These are phyloP conservation scores for Ectropis grisescens DNA, from an alignment of 1,140 invertebrate species.

Conservation along the genomic window DNA sequence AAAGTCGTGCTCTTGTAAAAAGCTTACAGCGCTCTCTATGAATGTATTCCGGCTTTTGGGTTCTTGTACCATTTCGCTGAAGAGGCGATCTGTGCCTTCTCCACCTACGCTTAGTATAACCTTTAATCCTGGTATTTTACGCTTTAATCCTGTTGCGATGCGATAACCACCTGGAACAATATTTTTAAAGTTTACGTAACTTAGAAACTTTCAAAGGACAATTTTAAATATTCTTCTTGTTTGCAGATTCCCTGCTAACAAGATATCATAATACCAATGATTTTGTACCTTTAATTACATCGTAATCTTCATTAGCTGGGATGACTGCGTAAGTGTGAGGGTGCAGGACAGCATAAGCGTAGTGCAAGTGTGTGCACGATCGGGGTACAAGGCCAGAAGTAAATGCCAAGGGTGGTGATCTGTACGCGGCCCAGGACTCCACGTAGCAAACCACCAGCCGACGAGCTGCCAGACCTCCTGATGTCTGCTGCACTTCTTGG, in stretches of 20 bases:
- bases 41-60: slow-evolving; percentile 66
- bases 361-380: slow-evolving; percentile 86
- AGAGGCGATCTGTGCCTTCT: slow-evolving; percentile 61
- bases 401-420: slow-evolving; percentile 77
- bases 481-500: slow-evolving; percentile 52
- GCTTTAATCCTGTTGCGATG: slow-evolving; percentile 66
- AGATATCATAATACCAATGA: too few relatives aligned
- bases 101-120: slow-evolving; percentile 72
- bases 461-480: slow-evolving; percentile 20
- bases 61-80: slow-evolving; percentile 67
- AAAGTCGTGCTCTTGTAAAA: slow-evolving; percentile 71
- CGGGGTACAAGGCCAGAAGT: slow-evolving; percentile 78
- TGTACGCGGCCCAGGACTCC: slow-evolving; percentile 75
- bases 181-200: neutral
- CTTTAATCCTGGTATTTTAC: slow-evolving; percentile 61
- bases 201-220: too few relatives aligned
- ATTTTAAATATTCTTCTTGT: too few relatives aligned
- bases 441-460: slow-evolving; percentile 77
- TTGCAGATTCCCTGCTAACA: too few relatives aligned
- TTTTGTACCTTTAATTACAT: slow-evolving; percentile 71
- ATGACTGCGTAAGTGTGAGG: slow-evolving; percentile 73
- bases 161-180: slow-evolving; percentile 66
- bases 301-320: slow-evolving; percentile 72
- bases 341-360: slow-evolving; percentile 82
- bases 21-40: slow-evolving; percentile 72